These are phyloP conservation scores for Nylanderia fulva DNA, from an alignment of 1,140 invertebrate species.

Conservation along the genomic window DNA sequence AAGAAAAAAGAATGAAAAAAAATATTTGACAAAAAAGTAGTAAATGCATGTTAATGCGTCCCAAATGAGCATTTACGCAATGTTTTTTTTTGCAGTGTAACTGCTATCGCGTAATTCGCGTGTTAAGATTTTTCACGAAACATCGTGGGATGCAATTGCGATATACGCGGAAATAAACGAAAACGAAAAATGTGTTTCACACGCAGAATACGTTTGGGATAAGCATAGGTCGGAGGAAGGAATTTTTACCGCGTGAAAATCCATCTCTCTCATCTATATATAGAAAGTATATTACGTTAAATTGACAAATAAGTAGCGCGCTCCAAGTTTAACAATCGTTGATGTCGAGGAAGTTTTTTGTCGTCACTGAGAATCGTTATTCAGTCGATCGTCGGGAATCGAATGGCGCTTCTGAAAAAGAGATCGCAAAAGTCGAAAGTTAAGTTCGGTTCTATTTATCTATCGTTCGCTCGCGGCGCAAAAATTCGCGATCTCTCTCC, in stretches of 20 bases:
- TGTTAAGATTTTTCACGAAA: constrained; percentile 19
- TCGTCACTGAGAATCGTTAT: constrained; percentile 6
- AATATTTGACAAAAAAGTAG: background rate
- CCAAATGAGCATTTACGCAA: constrained; percentile 22
- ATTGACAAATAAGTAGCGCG: constrained; percentile 21
- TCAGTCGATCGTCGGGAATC: background rate
- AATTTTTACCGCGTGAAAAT: constrained; percentile 2
- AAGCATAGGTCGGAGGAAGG: background rate
- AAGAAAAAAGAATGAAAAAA: constrained; percentile 27
- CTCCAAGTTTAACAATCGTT: constrained; percentile 1
- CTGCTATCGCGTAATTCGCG: constrained; percentile 9
- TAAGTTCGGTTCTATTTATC: constrained; percentile 29
- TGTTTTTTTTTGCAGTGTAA: background rate
- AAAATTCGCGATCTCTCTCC: constrained; percentile 26
- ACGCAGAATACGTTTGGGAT: background rate
- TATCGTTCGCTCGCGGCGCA: constrained; percentile 37
- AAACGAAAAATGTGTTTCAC: constrained; percentile 11
- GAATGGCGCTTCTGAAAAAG: background rate
- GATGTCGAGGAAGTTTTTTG: background rate
- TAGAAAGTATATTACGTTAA: background rate
- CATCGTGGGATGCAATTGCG: background rate
- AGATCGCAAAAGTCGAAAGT: constrained; percentile 12
- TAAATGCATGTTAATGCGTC: constrained; percentile 11
- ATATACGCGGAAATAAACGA: background rate
- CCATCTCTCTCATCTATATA: background rate